Conservation (phyloP, 2,113 vertebrate genomes). For the Gambusia affinis region DNA sequence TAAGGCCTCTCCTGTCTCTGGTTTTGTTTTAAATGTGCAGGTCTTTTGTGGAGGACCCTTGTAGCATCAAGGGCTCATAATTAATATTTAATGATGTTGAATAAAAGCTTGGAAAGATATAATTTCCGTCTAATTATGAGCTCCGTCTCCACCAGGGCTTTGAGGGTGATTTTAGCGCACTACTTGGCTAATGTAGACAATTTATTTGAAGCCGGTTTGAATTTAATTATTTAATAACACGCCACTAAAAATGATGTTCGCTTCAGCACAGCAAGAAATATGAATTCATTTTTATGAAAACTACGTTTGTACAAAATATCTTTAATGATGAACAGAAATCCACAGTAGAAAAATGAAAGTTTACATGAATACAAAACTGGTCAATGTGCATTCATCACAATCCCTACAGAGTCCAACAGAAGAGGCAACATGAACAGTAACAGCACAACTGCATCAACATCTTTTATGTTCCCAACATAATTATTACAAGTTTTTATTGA, state of each 20-base stretch:
- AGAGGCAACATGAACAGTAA: conserved; percentile 24
- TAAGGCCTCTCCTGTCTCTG: conserved; percentile 65
- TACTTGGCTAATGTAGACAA: conserved; percentile 67
- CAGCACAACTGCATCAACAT: conserved; percentile 4
- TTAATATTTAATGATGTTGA: conserved; percentile 76
- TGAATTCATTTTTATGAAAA: conserved; percentile 60
- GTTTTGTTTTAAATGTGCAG: conserved; percentile 72
- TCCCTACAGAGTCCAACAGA: background rate
- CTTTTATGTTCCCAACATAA: conserved; percentile 6
- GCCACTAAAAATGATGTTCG: conserved; percentile 42
- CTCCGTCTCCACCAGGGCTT: conserved; percentile 59
- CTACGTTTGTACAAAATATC: conserved; percentile 71
- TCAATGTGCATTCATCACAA: conserved; percentile 19
- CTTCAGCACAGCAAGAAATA: conserved; percentile 35
- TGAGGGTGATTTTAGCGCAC: conserved; percentile 64
- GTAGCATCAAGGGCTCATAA: conserved; percentile 61
- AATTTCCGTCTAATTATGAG: conserved; percentile 73
- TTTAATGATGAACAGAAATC: conserved; percentile 58
- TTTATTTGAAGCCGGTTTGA: conserved; percentile 64
- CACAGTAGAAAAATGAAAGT: conserved; percentile 48
- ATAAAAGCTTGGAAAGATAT: conserved; percentile 70
- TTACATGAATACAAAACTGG: conserved; percentile 26
- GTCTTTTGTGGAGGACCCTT: conserved; percentile 56
- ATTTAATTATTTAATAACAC: conserved; percentile 57
- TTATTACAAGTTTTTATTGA: background rate